Conservation (phyloP, 2,113 vertebrate species). For the Ranitomeya imitator region DNA sequence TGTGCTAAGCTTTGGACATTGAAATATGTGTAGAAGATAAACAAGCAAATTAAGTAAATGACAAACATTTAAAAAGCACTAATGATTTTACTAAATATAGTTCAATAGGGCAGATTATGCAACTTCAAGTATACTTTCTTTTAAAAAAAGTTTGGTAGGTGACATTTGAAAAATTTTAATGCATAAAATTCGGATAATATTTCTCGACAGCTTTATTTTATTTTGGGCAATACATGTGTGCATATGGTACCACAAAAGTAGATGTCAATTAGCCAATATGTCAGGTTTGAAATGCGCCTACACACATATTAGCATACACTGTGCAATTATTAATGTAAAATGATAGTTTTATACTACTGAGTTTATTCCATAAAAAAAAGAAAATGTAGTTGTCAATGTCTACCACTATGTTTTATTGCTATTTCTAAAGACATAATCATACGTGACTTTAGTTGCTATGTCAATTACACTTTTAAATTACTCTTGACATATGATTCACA, state of each 20-base stretch:
- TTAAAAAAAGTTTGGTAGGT: background rate
- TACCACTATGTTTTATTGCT: background rate
- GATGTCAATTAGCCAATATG: no score
- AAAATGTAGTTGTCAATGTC: background rate
- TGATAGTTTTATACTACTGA: background rate
- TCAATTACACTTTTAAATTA: no score
- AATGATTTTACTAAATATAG: conserved; percentile 20
- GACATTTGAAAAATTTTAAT: background rate
- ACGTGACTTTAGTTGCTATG: no score
- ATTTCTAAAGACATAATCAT: background rate
- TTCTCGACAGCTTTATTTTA: background rate
- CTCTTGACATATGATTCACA: no score
- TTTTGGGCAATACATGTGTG: background rate
- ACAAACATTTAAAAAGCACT: background rate
- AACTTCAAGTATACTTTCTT: background rate
- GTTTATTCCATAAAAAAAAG: background rate
- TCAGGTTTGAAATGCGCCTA: no score
- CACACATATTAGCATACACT: no score
- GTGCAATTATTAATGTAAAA: background rate
- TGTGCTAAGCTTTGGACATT: conserved; percentile 14
- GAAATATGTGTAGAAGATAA: background rate
- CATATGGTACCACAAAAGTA: no score
- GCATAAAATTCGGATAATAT: background rate
- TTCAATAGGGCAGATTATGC: conserved; percentile 9
- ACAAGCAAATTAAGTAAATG: background rate